Evolutionary conservation across 2,797 vertebrate genomes (phyloP), one percentile per base, ranked within the genome.

Genomic region (Holocentrus rufus): DNA sequence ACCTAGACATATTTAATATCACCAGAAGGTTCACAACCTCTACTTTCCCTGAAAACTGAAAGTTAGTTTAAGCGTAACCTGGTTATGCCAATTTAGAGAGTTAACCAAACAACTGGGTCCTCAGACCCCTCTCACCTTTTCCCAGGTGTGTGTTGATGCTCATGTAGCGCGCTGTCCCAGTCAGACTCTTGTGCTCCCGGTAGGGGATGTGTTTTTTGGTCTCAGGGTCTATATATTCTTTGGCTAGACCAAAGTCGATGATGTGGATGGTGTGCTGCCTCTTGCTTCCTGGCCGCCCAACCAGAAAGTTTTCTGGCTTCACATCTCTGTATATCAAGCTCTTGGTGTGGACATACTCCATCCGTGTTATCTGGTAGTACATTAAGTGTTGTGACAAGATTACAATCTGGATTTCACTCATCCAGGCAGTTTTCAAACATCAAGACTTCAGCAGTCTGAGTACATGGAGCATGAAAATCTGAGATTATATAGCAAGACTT

Each of bases 131-230:
- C 92, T 87, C 82, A 98, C 98, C 98, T 92, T 99, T 99, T 83
- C 98, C 98, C 65, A 99, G 90, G 91, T 99, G 98, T 17, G 97
- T 98, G 93, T 98, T 99, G 91, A 99, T 98, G 94, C 98, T 99
- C 98, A 99, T 99, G 90, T 99, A 99, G 81, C 98, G 95, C 0
- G 98, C 98, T 0, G 98, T 99, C 87, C 98, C 98, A 1, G 98
- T 99, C 90, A 98, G 92, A 93, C 98, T 99, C 93, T 99, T 99
- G 95, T 99, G 98, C 95, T 99, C 98, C 88, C 97, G 94, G 93
- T 98, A 98, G 0, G 97, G 98, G 96, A 99, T 99, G 95, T 99
- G 98, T 96, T 99, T 99, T 96, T 97, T 97, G 95, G 98, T 99
- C 96, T 99, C 98, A 0, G 98, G 97, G 93, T 99, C 98, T 18